Evolutionary conservation across 2,113 vertebrate species (phyloP), one percentile per base, ranked within the genome.

Genomic region (Siphamia tubifer): DNA sequence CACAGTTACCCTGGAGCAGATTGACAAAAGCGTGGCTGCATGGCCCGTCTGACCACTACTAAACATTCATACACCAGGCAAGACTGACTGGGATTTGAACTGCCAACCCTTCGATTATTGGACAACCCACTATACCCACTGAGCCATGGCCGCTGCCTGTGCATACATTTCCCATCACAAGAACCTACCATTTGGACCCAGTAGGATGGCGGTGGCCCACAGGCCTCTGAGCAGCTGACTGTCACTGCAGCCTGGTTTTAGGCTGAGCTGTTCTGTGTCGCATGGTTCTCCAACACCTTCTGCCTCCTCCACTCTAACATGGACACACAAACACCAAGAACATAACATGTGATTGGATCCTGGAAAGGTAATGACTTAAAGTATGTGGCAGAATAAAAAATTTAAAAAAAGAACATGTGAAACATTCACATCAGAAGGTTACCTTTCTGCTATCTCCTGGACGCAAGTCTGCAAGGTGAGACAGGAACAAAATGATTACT

Each of bases 261-360:
- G 89, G 85, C 91, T 96, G 89, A 99, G 93, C 87, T 95, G 94
- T 6, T 85, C 90, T 0, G 96, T 95, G 58, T 97, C 96, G 77
- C 93, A 90, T 0, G 96, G 96, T 74, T 95, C 93, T 17, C 96
- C 89, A 52, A 97, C 94, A n/a, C 96, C 96, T 43, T 98, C 96
- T 0, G 95, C 93, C 74, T 93, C 90, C 87, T 99, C 96, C 0
- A 94, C 84, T 89, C 96, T 98, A 77, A 62, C 55, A 71, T 19
- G 74, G 2, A 52, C 1, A 49, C 2, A 74, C 17, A 43, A 9
- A 61, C 36, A 49, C 4, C 5, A 53, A 34, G 15, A 82, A 42
- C 31, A 49, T 39, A 68, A 67, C n/a, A 4, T 64, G n/a, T 7
- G 34, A 21, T 35, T 38, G 31, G 25, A 19, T n/a, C n/a, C n/a